Evolutionary conservation across 2,797 vertebrate species (phyloP), one percentile per base, ranked within the genome.

Genomic region (Lateolabrax maculatus): DNA sequence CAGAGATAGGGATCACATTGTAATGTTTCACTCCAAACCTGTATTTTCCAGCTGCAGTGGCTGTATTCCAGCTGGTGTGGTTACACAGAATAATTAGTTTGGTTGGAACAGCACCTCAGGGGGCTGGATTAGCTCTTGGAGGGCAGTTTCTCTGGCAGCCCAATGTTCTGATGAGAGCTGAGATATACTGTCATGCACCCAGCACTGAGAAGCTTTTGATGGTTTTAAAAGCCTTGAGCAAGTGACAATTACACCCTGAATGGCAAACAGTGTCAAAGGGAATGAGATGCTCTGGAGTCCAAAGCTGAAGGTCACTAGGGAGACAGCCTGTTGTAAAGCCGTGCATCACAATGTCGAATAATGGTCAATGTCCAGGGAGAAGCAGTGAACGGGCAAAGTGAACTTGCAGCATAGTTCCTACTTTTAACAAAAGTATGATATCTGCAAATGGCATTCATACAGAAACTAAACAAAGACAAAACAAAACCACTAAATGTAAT

Each of bases 31-130:
- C 63, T 83, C 80, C 75, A 63, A 67, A 87, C 69, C 69, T 83
- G 82, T 77, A 48, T 83, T 82, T 89, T 85, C 60, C 79, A 84
- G 81, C 80, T 85, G 77, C 87, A 60, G 75, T 79, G 89, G 90
- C 88, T 85, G 80, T 75, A 75, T 87, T 90, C 90, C 92, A 92
- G 91, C 85, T 90, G 87, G 75, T 90, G 84, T 82, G 88, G 89
- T 83, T 80, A 84, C 84, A 84, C 87, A 86, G 83, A 91, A 91
- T 94, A 93, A 95, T 94, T 93, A 92, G 92, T 93, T 91, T 88
- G 89, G 87, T 91, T 85, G 90, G 89, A 91, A 85, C 87, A 68
- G 83, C 76, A 89, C 87, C 91, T 93, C 84, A 0, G 86, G 90
- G 90, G 87, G 81, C 83, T 82, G 93, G 93, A 93, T 92, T 91